These are phyloP conservation scores for Hyperoodon ampullatus DNA, from an alignment of 2,113 vertebrate species.

Conservation along the genomic window DNA sequence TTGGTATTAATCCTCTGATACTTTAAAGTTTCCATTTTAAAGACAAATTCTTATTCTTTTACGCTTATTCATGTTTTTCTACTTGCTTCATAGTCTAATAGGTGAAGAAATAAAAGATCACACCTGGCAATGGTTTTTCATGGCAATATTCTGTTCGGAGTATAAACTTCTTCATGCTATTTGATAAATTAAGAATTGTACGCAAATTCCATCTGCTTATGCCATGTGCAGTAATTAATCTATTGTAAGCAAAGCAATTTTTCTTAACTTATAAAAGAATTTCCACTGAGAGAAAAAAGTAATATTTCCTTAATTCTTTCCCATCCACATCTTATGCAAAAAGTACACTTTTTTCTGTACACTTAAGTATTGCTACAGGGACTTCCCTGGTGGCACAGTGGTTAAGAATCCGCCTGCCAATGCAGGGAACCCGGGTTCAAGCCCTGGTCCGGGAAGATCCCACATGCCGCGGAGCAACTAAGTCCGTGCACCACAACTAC, in stretches of 20 bases:
- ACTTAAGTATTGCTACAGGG: not conserved
- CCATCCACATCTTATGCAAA: conserved; percentile 5
- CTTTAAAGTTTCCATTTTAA: not conserved
- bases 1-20: not conserved
- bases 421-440: too few species aligned
- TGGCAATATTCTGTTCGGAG: conserved; percentile 12
- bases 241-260: conserved; percentile 16
- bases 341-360: not conserved
- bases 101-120: conserved; percentile 41
- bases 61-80: not conserved
- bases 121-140: conserved; percentile 46
- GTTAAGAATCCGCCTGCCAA: too few species aligned
- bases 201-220: conserved; percentile 47
- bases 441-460: too few species aligned
- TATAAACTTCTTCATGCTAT: conserved; percentile 35
- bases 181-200: conserved; percentile 51
- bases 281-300: conserved; percentile 3
- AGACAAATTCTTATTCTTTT: conserved; percentile 43
- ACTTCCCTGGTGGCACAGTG: too few species aligned
- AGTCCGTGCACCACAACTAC: too few species aligned
- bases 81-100: conserved; percentile 24
- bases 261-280: conserved; percentile 45
- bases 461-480: too few species aligned
- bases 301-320: conserved; percentile 35
- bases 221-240: conserved; percentile 29